Percentiles rank a stretch among this genome's conserved stretches.
phyloP scores from a whole-genome alignment of 2,888 invertebrate species.

The Polymixis flavicincta region DNA sequence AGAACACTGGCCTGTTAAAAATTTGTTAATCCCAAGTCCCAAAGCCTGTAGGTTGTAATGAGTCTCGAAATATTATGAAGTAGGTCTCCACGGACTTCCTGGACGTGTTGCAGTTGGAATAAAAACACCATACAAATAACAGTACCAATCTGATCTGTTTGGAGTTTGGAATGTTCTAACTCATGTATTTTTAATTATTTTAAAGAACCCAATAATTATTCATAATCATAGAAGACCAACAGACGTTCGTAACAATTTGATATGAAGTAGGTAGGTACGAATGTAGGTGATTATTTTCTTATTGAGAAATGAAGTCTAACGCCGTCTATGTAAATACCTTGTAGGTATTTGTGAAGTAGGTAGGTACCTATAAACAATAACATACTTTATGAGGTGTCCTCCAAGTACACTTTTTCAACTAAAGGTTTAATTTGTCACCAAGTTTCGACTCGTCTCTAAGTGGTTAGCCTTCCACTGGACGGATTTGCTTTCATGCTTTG shows the following conservation, averaged over 20 bases:
- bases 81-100: conserved; percentile 22
- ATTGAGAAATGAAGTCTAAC: background rate
- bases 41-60: conserved; percentile 8
- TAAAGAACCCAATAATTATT: background rate
- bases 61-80: background rate
- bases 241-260: background rate
- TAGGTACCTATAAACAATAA: background rate
- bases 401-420: background rate
- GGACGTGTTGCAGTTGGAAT: conserved; percentile 41
- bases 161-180: background rate
- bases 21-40: conserved; percentile 41
- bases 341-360: conserved; percentile 1
- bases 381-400: background rate
- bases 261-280: conserved; percentile 4
- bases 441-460: conserved; percentile 19
- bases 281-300: conserved; percentile 7
- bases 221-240: background rate
- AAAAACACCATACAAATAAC: conserved; percentile 20
- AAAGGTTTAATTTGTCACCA: conserved; percentile 22
- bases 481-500: conserved; percentile 54
- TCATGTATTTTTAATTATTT: background rate
- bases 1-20: conserved; percentile 23
- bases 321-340: too few relatives aligned
- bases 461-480: conserved; percentile 46
- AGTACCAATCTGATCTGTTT: background rate